Conservation (phyloP, 2,888 invertebrate genomes). For the Cabera pusaria region DNA sequence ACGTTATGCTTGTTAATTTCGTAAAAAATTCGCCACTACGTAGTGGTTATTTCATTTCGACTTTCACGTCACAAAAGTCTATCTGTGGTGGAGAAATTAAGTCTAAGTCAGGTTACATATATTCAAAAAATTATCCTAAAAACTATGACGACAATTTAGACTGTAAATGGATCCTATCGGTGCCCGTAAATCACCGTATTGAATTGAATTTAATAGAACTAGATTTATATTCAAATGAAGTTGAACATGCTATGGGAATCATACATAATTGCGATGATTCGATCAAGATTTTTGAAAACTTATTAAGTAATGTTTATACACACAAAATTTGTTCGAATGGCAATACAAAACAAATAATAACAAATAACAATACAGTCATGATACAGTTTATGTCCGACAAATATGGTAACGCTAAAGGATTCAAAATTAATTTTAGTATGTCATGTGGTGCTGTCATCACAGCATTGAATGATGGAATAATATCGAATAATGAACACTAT, state of each 20-base stretch:
- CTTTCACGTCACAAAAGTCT: conserved; percentile 50
- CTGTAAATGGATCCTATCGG: conserved; percentile 90
- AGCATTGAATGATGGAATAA: conserved; percentile 80
- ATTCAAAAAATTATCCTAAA: conserved; percentile 92
- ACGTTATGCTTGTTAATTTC: conserved; percentile 88
- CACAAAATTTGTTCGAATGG: conserved; percentile 72
- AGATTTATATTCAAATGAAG: conserved; percentile 70
- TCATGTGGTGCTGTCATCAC: conserved; percentile 88
- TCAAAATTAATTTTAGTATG: conserved; percentile 86
- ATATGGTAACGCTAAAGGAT: conserved; percentile 87
- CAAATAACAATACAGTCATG: conserved; percentile 85
- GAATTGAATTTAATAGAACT: conserved; percentile 88
- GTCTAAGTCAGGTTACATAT: conserved; percentile 85
- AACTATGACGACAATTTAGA: conserved; percentile 89
- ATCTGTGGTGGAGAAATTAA: conserved; percentile 90
- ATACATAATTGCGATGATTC: conserved; percentile 47
- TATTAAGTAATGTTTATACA: conserved; percentile 61
- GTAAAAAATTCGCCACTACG: conserved; percentile 76
- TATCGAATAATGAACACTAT: conserved; percentile 59
- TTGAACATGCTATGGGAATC: conserved; percentile 72
- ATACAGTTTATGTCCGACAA: conserved; percentile 86
- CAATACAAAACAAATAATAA: conserved; percentile 60
- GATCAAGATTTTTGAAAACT: conserved; percentile 63
- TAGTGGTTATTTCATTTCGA: conserved; percentile 86
- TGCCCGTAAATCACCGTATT: conserved; percentile 87